Conservation (phyloP, 2,113 vertebrate species). For the Anser cygnoides region DNA sequence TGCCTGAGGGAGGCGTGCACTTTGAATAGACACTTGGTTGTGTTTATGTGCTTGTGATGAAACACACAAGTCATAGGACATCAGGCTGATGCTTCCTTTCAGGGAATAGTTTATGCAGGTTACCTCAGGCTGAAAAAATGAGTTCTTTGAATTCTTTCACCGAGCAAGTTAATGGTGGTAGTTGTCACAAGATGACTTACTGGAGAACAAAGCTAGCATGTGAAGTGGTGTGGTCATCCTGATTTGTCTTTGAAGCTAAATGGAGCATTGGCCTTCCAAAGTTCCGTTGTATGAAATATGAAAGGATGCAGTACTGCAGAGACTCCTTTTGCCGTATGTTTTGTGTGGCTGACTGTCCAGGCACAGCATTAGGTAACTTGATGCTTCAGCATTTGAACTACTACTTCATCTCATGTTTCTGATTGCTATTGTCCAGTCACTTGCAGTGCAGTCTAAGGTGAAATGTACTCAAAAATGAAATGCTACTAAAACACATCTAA, state of each 20-base stretch:
- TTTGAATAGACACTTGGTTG: neutral
- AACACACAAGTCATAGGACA: neutral
- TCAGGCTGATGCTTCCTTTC: neutral
- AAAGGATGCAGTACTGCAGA: neutral
- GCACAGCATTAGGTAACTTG: neutral
- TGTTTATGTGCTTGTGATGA: neutral
- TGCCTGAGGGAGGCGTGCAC: neutral
- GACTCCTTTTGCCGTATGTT: neutral
- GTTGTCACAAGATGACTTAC: neutral
- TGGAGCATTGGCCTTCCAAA: neutral
- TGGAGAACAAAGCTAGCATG: neutral
- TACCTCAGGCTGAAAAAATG: slow-evolving; percentile 21
- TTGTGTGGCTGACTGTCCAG: neutral
- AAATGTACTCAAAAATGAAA: neutral
- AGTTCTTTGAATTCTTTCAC: neutral
- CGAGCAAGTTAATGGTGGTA: neutral
- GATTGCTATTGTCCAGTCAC: neutral
- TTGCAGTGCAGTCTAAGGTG: neutral
- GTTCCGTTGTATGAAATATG: neutral
- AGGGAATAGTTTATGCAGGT: neutral
- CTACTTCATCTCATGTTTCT: neutral
- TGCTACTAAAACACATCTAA: neutral
- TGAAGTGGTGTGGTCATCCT: neutral
- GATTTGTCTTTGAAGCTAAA: neutral
- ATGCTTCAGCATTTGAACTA: neutral